phyloP scores from a whole-genome alignment of 2,888 invertebrate species.

The Invenusta paracnida region DNA sequence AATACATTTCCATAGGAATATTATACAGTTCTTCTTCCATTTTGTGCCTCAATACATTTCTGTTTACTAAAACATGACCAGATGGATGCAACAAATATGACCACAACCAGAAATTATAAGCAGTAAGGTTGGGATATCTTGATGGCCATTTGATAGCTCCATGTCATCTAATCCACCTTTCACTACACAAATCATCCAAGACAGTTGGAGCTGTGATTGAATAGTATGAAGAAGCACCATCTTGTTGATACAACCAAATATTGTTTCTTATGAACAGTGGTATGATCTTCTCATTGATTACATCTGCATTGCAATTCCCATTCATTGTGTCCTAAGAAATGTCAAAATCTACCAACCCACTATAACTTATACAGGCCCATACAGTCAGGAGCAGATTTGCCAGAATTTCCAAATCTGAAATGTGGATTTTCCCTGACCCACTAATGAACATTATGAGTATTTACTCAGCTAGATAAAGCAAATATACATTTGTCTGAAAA shows the following conservation, averaged over 20 bases:
- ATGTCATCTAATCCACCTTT: constrained; percentile 24
- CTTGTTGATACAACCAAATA: constrained; percentile 32
- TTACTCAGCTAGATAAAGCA: not conserved
- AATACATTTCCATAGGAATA: constrained; percentile 33
- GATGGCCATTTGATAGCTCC: constrained; percentile 25
- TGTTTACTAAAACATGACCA: constrained; percentile 31
- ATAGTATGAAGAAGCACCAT: constrained; percentile 30
- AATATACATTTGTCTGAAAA: not conserved
- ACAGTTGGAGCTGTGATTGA: constrained; percentile 12
- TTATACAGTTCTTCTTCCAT: constrained; percentile 31
- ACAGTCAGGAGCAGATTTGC: constrained; percentile 19
- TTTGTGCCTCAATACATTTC: constrained; percentile 24
- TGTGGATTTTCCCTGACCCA: constrained; percentile 22
- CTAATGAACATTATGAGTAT: not conserved
- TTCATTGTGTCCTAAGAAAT: constrained; percentile 19
- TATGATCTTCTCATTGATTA: constrained; percentile 31
- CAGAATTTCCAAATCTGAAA: constrained; percentile 22
- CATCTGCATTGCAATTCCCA: constrained; percentile 31
- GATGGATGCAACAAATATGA: constrained; percentile 34
- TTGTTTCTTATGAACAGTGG: constrained; percentile 32
- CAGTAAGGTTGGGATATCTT: constrained; percentile 13
- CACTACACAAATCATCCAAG: not conserved
- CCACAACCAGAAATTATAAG: constrained; percentile 38
- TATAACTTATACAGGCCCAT: constrained; percentile 20
- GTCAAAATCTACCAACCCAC: constrained; percentile 19